A percentile compares a stretch with the other conserved stretches of the same genome.
phyloP scores from a whole-genome alignment of 2,797 vertebrate genomes.

The Oceanodroma leucorhoa region DNA sequence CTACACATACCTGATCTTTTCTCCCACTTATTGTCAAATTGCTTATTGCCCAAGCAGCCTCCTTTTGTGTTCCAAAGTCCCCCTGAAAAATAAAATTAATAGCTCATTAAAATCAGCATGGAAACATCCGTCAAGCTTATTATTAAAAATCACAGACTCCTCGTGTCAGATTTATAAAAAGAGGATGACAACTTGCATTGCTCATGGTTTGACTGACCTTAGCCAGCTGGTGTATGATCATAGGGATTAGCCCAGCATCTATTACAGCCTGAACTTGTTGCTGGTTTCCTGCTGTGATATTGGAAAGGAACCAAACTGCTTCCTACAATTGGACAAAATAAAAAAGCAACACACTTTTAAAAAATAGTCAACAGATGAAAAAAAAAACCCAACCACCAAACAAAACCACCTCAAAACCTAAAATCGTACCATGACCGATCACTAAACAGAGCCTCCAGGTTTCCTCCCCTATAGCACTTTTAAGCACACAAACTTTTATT shows the following conservation, averaged over 20 bases:
- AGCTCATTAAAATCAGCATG: conserved; percentile 45
- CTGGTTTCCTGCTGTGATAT: conserved; percentile 99
- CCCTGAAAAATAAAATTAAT: conserved; percentile 82
- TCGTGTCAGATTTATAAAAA: conserved; percentile 52
- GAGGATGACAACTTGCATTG: conserved; percentile 53
- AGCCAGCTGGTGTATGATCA: conserved; percentile 98
- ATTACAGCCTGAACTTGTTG: conserved; percentile 99
- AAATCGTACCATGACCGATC: neutral
- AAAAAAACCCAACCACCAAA: neutral
- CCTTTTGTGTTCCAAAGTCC: conserved; percentile 98
- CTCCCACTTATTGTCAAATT: conserved; percentile 98
- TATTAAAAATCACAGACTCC: conserved; percentile 29
- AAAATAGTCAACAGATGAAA: neutral
- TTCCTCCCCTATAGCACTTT: neutral
- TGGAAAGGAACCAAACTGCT: conserved; percentile 99
- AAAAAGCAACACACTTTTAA: conserved; percentile 8
- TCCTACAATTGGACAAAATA: conserved; percentile 81
- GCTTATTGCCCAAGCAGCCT: conserved; percentile 99
- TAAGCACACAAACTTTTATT: neutral
- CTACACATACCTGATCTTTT: conserved; percentile 90
- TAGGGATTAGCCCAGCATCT: conserved; percentile 95
- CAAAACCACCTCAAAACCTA: neutral
- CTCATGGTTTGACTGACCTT: conserved; percentile 83
- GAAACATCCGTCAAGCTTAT: conserved; percentile 36
- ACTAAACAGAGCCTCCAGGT: neutral